Evolutionary conservation across 2,888 invertebrate genomes (phyloP), one percentile per base, ranked within the genome.

Genomic region (Acronicta aceris): DNA sequence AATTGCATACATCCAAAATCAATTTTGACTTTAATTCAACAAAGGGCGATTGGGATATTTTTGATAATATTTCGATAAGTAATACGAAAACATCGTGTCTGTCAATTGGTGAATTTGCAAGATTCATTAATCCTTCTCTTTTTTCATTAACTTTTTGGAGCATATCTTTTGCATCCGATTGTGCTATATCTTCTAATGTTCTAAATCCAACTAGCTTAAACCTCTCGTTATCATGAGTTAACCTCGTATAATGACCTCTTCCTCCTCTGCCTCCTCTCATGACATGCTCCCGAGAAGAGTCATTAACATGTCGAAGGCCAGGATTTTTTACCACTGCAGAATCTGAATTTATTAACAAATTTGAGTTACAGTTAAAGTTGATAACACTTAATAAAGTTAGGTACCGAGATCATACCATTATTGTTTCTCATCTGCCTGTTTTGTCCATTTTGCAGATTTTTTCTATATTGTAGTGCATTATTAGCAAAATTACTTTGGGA

Each of bases 51-150:
- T 79, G 77, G 50, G 89, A 87, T 4, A 91, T 76, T 84, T 92
- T 94, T 3, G 88, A 81, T 58, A 95, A 69, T 56, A 95, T 81
- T 80, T 86, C 76, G n/a, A 95, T 70, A 13, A 94, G 75, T 13
- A 95, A 71, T 15, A 89, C 82, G 65, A 85, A 87, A 21, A 88
- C 65, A 74, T 95, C 95, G 3, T 69, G 73, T 57, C 76, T 83
- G 5, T 86, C 79, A 15, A 87, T 83, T 2, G 83, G 81, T 13
- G 81, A 78, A 36, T 88, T 72, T 42, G 93, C 49, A 13, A 93
- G 61, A n/a, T 87, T 80, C 15, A 82, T 70, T 63, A 95, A 91
- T 4, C 81, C 83, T 8, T 78, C 75, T 72, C 81, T 88, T 56
- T 84, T 87, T 49, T 82, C 74, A 17, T 85, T 84, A 0, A 95